phyloP scores from a whole-genome alignment of 2,888 invertebrate genomes.

The Meloe dianella region DNA sequence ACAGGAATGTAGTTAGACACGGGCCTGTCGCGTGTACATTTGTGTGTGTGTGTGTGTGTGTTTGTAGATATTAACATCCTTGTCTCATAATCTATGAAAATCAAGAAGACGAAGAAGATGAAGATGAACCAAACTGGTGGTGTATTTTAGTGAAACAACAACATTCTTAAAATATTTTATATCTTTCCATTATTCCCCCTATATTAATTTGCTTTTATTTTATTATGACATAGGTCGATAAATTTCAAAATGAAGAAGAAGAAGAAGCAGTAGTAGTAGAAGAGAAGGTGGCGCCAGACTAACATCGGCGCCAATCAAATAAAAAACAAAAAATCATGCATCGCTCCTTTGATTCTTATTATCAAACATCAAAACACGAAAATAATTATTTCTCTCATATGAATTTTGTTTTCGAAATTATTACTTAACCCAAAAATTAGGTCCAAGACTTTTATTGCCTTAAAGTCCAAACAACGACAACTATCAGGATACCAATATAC shows the following conservation, averaged over 20 bases:
- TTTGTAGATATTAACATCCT: slow-evolving; percentile 1
- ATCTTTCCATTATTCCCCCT: slow-evolving; percentile 44
- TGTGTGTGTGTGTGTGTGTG: neutral
- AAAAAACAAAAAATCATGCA: slow-evolving; percentile 10
- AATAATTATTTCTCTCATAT: neutral
- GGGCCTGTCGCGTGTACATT: slow-evolving; percentile 44
- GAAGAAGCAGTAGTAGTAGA: slow-evolving; percentile 47
- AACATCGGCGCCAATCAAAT: slow-evolving; percentile 55
- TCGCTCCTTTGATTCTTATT: neutral
- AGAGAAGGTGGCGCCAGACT: slow-evolving; percentile 53
- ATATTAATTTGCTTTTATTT: slow-evolving; percentile 60
- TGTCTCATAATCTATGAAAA: slow-evolving; percentile 7
- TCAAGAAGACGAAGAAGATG: neutral
- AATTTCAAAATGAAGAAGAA: slow-evolving; percentile 49
- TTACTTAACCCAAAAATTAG: slow-evolving; percentile 57
- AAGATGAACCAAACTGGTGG: neutral
- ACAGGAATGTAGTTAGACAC: slow-evolving; percentile 45
- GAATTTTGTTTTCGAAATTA: neutral
- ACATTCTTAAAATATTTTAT: slow-evolving; percentile 56
- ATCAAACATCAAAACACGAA: neutral
- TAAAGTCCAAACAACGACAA: slow-evolving; percentile 31
- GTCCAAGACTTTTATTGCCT: slow-evolving; percentile 58
- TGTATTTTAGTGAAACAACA: slow-evolving; percentile 41
- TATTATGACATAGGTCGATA: slow-evolving; percentile 58
- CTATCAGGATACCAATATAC: slow-evolving; percentile 41